Conservation (phyloP, 2,888 invertebrate species). For the Keiferia lycopersicella region DNA sequence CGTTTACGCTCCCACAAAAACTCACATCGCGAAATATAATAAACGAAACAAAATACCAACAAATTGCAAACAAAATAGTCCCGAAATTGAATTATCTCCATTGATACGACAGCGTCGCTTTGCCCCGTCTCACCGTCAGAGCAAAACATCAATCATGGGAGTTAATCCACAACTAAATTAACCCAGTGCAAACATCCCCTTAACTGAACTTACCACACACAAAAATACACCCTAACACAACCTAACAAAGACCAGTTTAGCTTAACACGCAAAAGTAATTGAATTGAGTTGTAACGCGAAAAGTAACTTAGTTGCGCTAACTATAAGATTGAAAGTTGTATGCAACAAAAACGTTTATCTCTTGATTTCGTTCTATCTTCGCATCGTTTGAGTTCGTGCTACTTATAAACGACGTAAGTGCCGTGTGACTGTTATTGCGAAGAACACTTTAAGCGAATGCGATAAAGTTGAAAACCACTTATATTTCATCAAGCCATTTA, state of each 20-base stretch:
- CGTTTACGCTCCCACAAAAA: not conserved
- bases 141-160: conserved; percentile 70
- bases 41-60: conserved; percentile 18
- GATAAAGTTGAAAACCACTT: conserved; percentile 8
- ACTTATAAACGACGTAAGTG: conserved; percentile 42
- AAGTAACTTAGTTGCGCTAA: conserved; percentile 39
- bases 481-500: not conserved
- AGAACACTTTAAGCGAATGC: not conserved
- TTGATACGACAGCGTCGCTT: conserved; percentile 17
- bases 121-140: conserved; percentile 36
- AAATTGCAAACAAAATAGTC: conserved; percentile 22
- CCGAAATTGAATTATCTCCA: conserved; percentile 21
- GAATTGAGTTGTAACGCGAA: conserved; percentile 30
- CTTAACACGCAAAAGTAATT: conserved; percentile 29
- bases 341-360: conserved; percentile 49
- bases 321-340: conserved; percentile 52
- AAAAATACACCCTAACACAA: conserved; percentile 48
- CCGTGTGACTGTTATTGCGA: not conserved
- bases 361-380: conserved; percentile 66
- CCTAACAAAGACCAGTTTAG: conserved; percentile 41
- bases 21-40: conserved; percentile 15
- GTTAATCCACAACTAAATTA: conserved; percentile 79
- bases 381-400: conserved; percentile 56
- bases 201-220: conserved; percentile 54
- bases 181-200: conserved; percentile 63